Percentiles rank a stretch among this genome's conserved stretches.
Conservation (phyloP, 2,113 vertebrate genomes). For the Struthidea cinerea region DNA sequence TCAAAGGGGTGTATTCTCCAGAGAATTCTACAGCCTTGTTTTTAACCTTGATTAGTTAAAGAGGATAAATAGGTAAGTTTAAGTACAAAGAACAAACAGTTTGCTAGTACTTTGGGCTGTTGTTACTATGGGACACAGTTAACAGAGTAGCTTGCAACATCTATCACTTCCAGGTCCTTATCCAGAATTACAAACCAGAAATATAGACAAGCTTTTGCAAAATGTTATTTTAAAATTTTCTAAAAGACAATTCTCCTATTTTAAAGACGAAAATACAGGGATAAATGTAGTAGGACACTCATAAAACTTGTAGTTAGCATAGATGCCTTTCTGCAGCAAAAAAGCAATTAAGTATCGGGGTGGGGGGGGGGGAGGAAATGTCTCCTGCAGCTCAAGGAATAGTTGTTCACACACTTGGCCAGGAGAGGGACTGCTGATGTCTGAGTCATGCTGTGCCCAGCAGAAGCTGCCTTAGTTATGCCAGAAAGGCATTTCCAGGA, state of each 20-base stretch:
- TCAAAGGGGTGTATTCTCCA: neutral
- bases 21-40: neutral
- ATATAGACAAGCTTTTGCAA: neutral
- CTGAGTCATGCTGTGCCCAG: neutral
- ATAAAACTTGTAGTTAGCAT: neutral
- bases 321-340: neutral
- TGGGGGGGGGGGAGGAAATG: too few relatives aligned
- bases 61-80: neutral
- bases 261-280: neutral
- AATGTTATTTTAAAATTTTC: neutral
- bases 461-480: neutral
- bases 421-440: constrained; percentile 49
- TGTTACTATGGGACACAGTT: neutral
- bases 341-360: neutral
- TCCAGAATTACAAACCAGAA: neutral
- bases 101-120: neutral
- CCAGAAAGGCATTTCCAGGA: neutral
- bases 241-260: neutral
- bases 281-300: neutral
- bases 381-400: neutral
- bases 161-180: neutral
- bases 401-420: constrained; percentile 16
- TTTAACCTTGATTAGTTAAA: neutral
- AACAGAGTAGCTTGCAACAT: neutral
- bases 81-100: neutral